Evolutionary conservation across 2,888 invertebrate genomes (phyloP).

Genomic region (Dicyrtomina minuta): DNA sequence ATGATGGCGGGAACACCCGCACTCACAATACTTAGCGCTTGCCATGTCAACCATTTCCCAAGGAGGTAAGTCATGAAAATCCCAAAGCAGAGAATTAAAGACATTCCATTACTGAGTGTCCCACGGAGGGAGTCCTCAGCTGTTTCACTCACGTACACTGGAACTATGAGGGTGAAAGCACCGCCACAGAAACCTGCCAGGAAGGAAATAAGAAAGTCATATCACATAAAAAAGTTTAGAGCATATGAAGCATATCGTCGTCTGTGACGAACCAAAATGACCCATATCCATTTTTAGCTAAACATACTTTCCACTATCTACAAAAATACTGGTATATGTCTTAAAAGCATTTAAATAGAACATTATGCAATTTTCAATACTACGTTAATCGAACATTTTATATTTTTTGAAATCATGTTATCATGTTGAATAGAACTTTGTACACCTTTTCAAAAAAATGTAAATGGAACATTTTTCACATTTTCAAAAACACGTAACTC

Average conservation of each 20-base stretch:
- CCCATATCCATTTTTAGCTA: no score
- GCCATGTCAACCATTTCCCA: conserved; percentile 67
- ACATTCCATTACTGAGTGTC: conserved; percentile 67
- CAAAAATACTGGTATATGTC: no score
- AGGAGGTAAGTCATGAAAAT: conserved; percentile 54
- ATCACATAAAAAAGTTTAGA: conserved; percentile 58
- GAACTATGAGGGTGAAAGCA: conserved; percentile 80
- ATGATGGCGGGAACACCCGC: conserved; percentile 70
- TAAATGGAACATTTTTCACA: no score
- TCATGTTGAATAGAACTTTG: not conserved
- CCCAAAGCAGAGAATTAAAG: not conserved
- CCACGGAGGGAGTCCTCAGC: conserved; percentile 80
- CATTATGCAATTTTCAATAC: no score
- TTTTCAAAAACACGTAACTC: no score
- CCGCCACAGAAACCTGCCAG: conserved; percentile 74
- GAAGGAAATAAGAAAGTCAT: not conserved
- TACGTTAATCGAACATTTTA: no score
- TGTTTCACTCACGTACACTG: conserved; percentile 82
- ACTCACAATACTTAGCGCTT: conserved; percentile 68
- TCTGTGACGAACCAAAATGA: no score
- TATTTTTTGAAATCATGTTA: not conserved
- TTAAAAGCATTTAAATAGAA: no score
- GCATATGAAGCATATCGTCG: not conserved
- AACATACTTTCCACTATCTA: no score
- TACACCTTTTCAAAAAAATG: no score